Base-by-base conservation (phyloP, 2,888 invertebrate species). In the Drosophila atripex region DNA sequence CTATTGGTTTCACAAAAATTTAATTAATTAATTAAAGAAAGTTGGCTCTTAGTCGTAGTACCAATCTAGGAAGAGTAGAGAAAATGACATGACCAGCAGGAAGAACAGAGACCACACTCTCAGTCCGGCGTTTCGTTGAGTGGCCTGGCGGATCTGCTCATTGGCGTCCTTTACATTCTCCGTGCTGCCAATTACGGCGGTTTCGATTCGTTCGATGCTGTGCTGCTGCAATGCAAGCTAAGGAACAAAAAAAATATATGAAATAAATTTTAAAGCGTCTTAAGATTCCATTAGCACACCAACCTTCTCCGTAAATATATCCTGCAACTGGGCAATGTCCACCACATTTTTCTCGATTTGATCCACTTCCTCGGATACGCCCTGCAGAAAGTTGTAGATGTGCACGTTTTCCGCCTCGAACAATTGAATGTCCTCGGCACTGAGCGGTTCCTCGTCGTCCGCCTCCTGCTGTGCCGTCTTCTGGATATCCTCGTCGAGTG, bases 111-210 rank as follows among this genome's bases (percentile, higher is more conserved):
- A 95, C 94, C 97, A 98, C 12, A 98, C 97, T 80, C 99, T 93
- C 39, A 99, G 94, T 0, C 98, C 97, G 1, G 99, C 99, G 92
- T 98, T 98, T 74, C 98, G 95, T 92, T 98, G 98, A 88, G 99
- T 99, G 0, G 99, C 99, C 92, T 98, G 97, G 76, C 98, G 94
- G 55, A 99, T 97, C 92, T 99, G 98, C 88, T 98, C 98, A 92
- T 99, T 99, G 0, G 98, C 99, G 92, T 97, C 97, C 89, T 96
- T 96, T 14, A 99, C 96, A 92, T 99, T 98, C 91, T 99, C 99
- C 0, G 98, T 98, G 0, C 98, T 94, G 0, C 97, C 96, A 18
- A 98, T 95, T 1, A 98, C 97, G 6, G 96, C 96, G 57, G 95
- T 96, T 38, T 96, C 94, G 90, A 99, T 96, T 76, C 96, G 93